Base-by-base conservation (phyloP, 1,140 invertebrate genomes). In the Lanistes nyassanus region DNA sequence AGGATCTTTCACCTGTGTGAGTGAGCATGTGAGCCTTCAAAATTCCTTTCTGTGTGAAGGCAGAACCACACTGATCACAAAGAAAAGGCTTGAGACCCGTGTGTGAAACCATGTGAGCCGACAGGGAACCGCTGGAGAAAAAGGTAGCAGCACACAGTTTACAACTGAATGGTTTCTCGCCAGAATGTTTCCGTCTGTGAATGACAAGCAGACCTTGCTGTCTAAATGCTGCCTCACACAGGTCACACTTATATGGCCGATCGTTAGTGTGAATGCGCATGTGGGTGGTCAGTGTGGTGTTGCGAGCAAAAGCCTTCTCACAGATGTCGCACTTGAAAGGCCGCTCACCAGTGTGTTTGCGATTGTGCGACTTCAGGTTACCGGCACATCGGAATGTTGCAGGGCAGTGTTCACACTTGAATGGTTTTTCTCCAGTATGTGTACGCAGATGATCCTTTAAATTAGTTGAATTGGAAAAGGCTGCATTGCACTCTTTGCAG, bases 311-410 rank as follows among this genome's bases (percentile, higher is more conserved):
- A 11, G 64, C 26, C 47, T 74, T 78, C 7, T 31, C 58, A 37
- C 79, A 80, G 3, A 31, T 94, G 70, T 91, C 91, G 80, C 91
- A 91, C 3, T 91, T 90, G 76, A 91, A 92, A 1, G 87, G 83
- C 70, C 94, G 91, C 83, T 93, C 2, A 92, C 93, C 94, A 0
- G 95, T 96, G 84, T 96, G 95, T 60, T 42, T 60, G 21, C 55
- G 31, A 11, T 2, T 26, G 70, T 72, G 70, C 29, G 56, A 34
- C 37, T n/a, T 39, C 5, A 72, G 70, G n/a, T 72, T 72, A n/a
- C 26, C 56, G 21, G 19, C 19, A 3, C 51, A 39, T 19, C 70
- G 16, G 37, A 72, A 72, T 19, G 56, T 37, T 5, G 56, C 55
- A 11, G 70, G 36, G 31, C 70, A 72, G 55, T 72, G 70, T 9